Evolutionary conservation across 2,113 vertebrate genomes (phyloP).

Genomic region (Otis tarda): DNA sequence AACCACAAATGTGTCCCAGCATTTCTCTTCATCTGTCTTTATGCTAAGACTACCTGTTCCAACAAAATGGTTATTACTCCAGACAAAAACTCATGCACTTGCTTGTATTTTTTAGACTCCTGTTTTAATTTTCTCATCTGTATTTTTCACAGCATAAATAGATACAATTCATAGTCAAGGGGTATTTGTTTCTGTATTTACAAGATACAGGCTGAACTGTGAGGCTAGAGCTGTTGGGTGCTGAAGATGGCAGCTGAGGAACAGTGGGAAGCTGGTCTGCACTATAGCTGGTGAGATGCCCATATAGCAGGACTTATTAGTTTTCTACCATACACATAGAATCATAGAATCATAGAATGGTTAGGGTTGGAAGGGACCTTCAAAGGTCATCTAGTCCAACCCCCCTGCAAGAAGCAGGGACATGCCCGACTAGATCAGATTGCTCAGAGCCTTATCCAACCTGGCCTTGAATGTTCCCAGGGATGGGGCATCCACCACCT

Average conservation of each 20-base stretch:
- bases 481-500: no score
- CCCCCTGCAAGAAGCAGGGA: no score
- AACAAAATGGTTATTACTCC: background rate
- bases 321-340: background rate
- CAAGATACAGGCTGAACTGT: background rate
- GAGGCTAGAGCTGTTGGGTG: background rate
- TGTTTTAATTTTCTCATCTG: background rate
- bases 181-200: background rate
- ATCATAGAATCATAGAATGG: no score
- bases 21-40: background rate
- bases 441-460: no score
- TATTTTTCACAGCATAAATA: background rate
- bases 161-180: background rate
- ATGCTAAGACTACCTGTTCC: background rate
- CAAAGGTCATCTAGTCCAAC: no score
- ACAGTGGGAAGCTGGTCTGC: background rate
- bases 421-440: no score
- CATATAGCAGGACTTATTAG: accelerated
- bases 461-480: no score
- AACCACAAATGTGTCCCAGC: background rate
- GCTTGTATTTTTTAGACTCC: background rate
- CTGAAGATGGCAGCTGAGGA: background rate
- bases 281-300: background rate
- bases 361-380: no score
- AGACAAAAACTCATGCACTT: background rate